Percentiles rank a stretch among this genome's conserved stretches.
phyloP scores from a whole-genome alignment of 2,797 vertebrate genomes.

The Toxotes lorentzi region DNA sequence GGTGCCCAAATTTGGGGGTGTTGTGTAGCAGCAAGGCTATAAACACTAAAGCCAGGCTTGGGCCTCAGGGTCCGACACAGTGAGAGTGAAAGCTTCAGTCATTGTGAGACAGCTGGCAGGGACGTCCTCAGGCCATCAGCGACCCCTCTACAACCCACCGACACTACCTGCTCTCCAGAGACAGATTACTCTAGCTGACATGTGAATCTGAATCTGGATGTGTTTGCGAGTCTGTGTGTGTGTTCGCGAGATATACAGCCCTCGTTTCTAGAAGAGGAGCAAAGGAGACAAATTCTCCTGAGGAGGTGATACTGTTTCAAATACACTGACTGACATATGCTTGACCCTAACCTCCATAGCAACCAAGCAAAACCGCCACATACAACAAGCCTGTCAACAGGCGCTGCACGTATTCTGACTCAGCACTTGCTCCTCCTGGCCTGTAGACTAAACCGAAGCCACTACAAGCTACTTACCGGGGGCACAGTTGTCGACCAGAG shows the following conservation, averaged over 20 bases:
- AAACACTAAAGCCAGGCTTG: conserved; percentile 72
- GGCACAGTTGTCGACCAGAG: conserved; percentile 96
- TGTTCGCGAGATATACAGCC: conserved; percentile 23
- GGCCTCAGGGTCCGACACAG: conserved; percentile 60
- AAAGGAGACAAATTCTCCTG: conserved; percentile 49
- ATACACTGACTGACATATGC: conserved; percentile 51
- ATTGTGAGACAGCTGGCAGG: conserved; percentile 77
- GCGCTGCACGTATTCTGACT: conserved; percentile 52
- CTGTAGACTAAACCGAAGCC: conserved; percentile 21
- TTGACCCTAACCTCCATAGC: conserved; percentile 57
- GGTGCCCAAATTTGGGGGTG: conserved; percentile 85
- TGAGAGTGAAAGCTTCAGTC: conserved; percentile 69
- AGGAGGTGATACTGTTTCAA: conserved; percentile 63
- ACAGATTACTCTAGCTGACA: conserved; percentile 53
- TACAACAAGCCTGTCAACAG: conserved; percentile 54
- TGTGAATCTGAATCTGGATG: conserved; percentile 36
- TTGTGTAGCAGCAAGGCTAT: conserved; percentile 70
- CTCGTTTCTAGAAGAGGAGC: conserved; percentile 38
- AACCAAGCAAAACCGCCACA: conserved; percentile 63
- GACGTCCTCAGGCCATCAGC: conserved; percentile 54
- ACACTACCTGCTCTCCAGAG: conserved; percentile 61
- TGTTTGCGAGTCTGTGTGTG: conserved; percentile 12
- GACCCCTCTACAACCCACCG: conserved; percentile 30
- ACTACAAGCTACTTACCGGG: conserved; percentile 84
- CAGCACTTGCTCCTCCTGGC: conserved; percentile 45